phyloP scores from a whole-genome alignment of 2,888 invertebrate species.

The Tipula helvola region DNA sequence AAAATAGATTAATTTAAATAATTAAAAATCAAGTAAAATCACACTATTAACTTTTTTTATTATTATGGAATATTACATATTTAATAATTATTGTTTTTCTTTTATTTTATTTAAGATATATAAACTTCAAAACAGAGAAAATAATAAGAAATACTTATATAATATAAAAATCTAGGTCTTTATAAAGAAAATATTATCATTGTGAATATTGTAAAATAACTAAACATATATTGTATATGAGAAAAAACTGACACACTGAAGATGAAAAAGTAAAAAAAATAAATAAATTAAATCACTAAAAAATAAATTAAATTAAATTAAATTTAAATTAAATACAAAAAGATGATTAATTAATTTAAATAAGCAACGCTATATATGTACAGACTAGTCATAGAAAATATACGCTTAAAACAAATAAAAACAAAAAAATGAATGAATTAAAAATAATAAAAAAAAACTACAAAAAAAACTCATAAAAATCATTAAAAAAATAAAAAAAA shows the following conservation, averaged over 20 bases:
- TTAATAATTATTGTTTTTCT: not conserved
- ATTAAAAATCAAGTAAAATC: not conserved
- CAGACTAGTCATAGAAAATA: slow-evolving; percentile 15
- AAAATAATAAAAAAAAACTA: not conserved
- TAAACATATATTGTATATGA: not conserved
- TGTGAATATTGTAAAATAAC: slow-evolving; percentile 9
- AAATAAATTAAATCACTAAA: not conserved
- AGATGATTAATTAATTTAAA: slow-evolving; percentile 9
- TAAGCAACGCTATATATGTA: slow-evolving; percentile 15
- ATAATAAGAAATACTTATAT: not conserved
- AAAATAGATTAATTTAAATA: not conserved
- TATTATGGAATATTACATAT: not conserved
- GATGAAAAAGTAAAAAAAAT: not conserved
- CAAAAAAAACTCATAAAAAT: slow-evolving; percentile 7
- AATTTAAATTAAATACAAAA: not conserved
- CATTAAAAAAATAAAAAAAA: slow-evolving; percentile 6
- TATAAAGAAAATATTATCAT: not conserved
- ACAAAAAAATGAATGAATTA: not conserved
- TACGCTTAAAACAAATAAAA: slow-evolving; percentile 12
- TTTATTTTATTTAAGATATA: not conserved
- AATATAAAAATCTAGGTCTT: not conserved
- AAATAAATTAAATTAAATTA: slow-evolving; percentile 5
- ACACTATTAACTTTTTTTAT: not conserved
- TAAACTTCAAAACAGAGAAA: not conserved
- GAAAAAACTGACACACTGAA: not conserved